Base-by-base conservation (phyloP, 2,888 invertebrate species). In the Argynnis bischoffii region DNA sequence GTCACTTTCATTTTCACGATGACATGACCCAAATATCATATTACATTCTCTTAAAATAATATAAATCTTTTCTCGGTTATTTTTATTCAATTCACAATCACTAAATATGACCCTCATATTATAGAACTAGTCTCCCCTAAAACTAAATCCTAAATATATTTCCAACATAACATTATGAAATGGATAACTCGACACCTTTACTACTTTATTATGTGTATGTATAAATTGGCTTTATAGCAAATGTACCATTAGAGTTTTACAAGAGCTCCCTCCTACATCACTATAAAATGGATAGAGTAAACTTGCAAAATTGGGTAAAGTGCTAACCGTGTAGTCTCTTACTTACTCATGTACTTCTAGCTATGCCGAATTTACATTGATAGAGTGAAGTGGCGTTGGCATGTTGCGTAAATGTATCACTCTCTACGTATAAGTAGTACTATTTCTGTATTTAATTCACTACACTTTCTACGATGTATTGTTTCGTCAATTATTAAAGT, bases 241-340 rank as follows among this genome's bases (percentile, higher is more conserved):
- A 41, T 11, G 35, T 41, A 11, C 35, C 50, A 8, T 51, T 16
- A n/a, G 6, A n/a, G 50, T 50, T n/a, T 50, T 50, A 15, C 15
- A 16, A 16, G 15, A 51, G 16, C 16, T 51, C 16, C 6, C 50
- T 16, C 14, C 21, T 21, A 55, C 26, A 55, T 31, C 15, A 55
- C 21, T 56, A 41, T 56, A 56, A 46, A 48, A 59, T 8, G 26
- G 59, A 16, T 15, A 48, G 21, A 48, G n/a, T 51, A 51, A 51
- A 47, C 31, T 48, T 26, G 26, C 48, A 48, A 31, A 59, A 50
- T 59, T 50, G 59, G 26, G 11, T 50, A 50, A 59, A 59, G 59
- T 31, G 59, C 59, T 59, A 50, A 47, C 59, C 18, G 48, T 59
- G 48, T 59, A 48, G 47, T 59, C 26, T 26, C 48, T 59, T 48